phyloP scores from a whole-genome alignment of 2,113 vertebrate species.

The Centropus bengalensis region DNA sequence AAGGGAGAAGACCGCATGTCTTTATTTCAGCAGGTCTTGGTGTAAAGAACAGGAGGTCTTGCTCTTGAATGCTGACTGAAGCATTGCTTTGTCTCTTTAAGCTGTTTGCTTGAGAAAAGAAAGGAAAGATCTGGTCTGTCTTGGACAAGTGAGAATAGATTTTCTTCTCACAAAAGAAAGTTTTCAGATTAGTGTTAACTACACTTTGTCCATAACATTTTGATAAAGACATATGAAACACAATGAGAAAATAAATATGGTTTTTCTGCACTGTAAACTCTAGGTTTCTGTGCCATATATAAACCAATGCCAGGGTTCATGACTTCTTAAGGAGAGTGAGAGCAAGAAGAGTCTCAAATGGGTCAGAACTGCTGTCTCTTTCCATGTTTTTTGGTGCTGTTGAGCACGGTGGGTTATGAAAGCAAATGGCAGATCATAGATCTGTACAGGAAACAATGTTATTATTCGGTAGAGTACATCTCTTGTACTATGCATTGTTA shows the following conservation, averaged over 20 bases:
- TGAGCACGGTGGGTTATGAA: background rate
- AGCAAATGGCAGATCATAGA: background rate
- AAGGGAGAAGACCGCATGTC: background rate
- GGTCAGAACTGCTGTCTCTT: background rate
- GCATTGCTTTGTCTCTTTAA: background rate
- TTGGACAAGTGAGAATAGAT: background rate
- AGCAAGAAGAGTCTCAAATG: background rate
- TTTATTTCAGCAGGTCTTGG: background rate
- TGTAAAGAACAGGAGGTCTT: background rate
- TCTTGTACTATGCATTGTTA: background rate
- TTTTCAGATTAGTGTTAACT: background rate
- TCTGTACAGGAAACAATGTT: background rate
- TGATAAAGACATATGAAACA: background rate
- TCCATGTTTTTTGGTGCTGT: background rate
- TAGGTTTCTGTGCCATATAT: background rate
- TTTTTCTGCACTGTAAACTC: background rate
- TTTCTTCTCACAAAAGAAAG: background rate
- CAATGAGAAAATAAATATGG: background rate
- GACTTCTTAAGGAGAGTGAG: background rate
- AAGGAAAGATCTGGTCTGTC: background rate
- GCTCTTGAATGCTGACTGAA: background rate
- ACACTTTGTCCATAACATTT: background rate
- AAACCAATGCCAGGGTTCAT: background rate
- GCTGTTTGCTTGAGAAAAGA: background rate
- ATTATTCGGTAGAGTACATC: background rate